Evolutionary conservation across 2,797 vertebrate species (phyloP).

Genomic region (Leptoclinus maculatus): DNA sequence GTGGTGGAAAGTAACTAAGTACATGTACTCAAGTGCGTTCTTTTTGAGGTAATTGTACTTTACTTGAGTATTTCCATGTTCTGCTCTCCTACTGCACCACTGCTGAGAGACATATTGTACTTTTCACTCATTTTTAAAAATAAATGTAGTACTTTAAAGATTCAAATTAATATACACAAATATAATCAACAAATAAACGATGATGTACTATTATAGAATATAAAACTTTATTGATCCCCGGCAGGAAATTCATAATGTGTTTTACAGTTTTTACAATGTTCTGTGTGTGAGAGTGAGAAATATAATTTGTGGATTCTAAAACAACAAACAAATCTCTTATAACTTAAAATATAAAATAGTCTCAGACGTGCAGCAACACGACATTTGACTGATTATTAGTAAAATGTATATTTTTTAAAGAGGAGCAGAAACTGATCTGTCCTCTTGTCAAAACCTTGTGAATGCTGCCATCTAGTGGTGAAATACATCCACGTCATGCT

Average conservation of each 20-base stretch:
- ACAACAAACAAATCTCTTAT: not conserved
- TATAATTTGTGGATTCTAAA: not conserved
- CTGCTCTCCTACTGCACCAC: not conserved
- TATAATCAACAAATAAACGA: not conserved
- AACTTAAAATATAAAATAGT: not conserved
- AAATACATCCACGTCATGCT: rapidly evolving
- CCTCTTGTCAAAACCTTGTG: not conserved
- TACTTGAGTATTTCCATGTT: not conserved
- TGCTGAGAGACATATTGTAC: not conserved
- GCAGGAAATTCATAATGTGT: not conserved
- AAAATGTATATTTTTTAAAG: not conserved
- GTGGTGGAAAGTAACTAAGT: not conserved
- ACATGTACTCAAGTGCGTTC: not conserved
- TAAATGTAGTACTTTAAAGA: not conserved
- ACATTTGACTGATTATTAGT: not conserved
- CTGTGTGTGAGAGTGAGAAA: no score
- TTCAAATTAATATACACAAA: not conserved
- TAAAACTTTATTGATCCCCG: not conserved
- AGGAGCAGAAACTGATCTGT: not conserved
- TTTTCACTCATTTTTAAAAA: no score
- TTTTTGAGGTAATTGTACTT: not conserved
- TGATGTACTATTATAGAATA: not conserved
- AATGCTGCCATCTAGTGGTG: conserved; percentile 60
- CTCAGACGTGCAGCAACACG: not conserved
- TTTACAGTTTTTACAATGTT: not conserved